Evolutionary conservation across 2,797 vertebrate species (phyloP), one percentile per base, ranked within the genome.

Genomic region (Squalus acanthias): DNA sequence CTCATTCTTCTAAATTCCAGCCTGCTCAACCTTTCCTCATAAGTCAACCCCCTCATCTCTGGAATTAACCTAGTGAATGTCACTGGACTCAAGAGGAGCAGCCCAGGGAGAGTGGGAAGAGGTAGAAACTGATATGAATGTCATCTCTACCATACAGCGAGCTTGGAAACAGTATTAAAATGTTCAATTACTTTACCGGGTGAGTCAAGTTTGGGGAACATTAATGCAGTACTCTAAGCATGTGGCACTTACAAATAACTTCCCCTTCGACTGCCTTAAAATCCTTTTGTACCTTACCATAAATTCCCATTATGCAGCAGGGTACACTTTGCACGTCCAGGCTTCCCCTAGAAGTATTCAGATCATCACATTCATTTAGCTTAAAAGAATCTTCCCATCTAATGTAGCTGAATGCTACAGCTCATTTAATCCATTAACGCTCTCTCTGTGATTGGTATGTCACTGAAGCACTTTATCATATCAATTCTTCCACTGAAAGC

Each of bases 361-460:
- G 33, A n/a, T 91, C 29, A 91, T 65, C 88, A n/a, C 15, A 63
- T 33, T 91, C 57, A 91, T 91, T 91, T 91, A 91, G 88, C 88
- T 91, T 63, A 91, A 91, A 91, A 65, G 88, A 91, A 91, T 91
- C 88, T 91, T 91, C 57, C 88, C 60, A 91, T 91, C 88, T 91
- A 91, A 91, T 89, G 87, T 89, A 89, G 53, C 88, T n/a, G 88
- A 63, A 91, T 91, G 88, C 26, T 63, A 65, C 60, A 91, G 60
- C 33, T 65, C 88, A 65, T 91, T 91, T 91, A 91, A 91, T 91
- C 88, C 88, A 89, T 89, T 89, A 89, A 33, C 87, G 60, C 12
- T 33, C 88, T 91, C 13, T n/a, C 29, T 65, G 12, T 63, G 57
- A 91, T 60, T 65, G 57, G 50, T 65, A 57, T 65, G 88, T 91